These are phyloP conservation scores for Cheilosia soror DNA, from an alignment of 2,888 invertebrate genomes.

Conservation along the genomic window DNA sequence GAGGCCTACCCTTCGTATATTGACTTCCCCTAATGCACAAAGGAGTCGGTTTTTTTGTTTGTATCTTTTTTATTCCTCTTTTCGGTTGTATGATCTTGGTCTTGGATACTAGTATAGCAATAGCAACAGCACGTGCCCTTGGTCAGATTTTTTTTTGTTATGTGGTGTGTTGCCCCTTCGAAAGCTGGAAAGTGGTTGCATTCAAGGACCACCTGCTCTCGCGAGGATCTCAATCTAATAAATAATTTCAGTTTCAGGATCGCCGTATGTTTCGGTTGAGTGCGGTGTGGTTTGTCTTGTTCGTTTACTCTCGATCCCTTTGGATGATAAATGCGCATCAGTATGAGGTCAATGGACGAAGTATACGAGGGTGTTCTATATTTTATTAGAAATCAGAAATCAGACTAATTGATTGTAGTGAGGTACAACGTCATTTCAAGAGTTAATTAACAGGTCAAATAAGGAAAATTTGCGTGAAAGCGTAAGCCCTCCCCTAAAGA, in stretches of 20 bases:
- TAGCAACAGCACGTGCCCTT: constrained; percentile 71
- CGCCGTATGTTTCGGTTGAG: constrained; percentile 68
- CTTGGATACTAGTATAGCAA: constrained; percentile 63
- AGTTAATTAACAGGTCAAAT: no score
- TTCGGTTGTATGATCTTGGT: constrained; percentile 61
- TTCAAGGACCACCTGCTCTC: constrained; percentile 68
- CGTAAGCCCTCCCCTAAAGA: no score
- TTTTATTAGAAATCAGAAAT: constrained; percentile 48
- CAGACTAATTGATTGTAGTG: no score
- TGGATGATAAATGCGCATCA: constrained; percentile 64
- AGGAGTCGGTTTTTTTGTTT: constrained; percentile 41
- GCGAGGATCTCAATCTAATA: constrained; percentile 73
- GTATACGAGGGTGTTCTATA: background rate
- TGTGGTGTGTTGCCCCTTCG: constrained; percentile 19
- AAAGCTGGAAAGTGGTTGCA: constrained; percentile 71
- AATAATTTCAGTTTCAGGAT: constrained; percentile 74
- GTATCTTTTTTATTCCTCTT: constrained; percentile 28
- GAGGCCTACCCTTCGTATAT: constrained; percentile 71
- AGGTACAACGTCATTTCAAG: no score
- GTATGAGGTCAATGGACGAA: constrained; percentile 48
- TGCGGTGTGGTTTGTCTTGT: constrained; percentile 33
- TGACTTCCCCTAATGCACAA: constrained; percentile 65
- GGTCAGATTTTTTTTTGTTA: constrained; percentile 65
- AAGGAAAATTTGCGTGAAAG: no score
- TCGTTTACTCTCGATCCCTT: constrained; percentile 53